A percentile compares a stretch with the other conserved stretches of the same genome.
These are phyloP conservation scores for Axis porcinus DNA, from an alignment of 2,113 vertebrate genomes.

Conservation along the genomic window DNA sequence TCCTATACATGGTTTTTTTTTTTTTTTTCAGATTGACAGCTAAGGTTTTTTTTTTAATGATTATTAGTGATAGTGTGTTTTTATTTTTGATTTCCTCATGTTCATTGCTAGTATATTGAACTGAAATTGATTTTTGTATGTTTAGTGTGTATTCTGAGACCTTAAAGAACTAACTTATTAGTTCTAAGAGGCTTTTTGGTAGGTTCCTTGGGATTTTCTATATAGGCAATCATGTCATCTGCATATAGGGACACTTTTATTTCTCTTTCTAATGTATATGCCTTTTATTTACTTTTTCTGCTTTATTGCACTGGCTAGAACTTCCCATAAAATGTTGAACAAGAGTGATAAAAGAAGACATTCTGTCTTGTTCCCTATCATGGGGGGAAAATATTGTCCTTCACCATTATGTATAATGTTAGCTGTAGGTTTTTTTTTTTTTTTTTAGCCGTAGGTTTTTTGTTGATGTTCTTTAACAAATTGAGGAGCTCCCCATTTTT, in stretches of 20 bases:
- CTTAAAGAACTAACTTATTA: background rate
- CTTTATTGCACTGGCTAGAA: background rate
- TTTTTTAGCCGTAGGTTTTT: background rate
- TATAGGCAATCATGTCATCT: background rate
- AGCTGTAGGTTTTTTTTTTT: background rate
- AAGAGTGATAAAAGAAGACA: background rate
- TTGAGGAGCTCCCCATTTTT: background rate
- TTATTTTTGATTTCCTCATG: background rate
- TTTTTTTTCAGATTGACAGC: background rate
- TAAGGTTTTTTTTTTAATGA: background rate
- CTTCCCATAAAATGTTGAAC: background rate
- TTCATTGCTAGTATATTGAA: background rate
- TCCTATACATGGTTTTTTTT: background rate
- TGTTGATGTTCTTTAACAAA: background rate
- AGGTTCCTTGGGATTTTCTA: background rate
- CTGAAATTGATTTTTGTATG: background rate
- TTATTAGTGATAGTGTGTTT: background rate
- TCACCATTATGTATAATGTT: background rate
- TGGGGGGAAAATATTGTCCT: background rate
- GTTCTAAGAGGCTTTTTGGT: background rate
- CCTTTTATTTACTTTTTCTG: background rate
- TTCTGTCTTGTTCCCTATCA: background rate
- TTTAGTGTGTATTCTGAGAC: background rate
- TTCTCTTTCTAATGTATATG: background rate
- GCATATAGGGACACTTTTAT: background rate